A percentile compares a stretch with the other conserved stretches of the same genome.
phyloP scores from a whole-genome alignment of 23 tunicate genomes.

The Trididemnum clinides region DNA sequence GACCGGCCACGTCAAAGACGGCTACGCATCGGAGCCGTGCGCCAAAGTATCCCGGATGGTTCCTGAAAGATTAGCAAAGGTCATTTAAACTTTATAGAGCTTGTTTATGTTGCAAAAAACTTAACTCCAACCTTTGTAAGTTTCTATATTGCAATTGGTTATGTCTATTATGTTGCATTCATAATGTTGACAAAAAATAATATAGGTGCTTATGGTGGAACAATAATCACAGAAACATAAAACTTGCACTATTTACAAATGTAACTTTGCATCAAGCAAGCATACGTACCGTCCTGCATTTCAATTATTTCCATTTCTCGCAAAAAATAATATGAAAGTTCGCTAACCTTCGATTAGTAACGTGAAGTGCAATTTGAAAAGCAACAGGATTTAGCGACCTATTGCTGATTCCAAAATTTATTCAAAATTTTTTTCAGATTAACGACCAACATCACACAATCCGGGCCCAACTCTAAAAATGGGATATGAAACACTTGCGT shows the following conservation, averaged over 20 bases:
- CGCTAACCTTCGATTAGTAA: background rate
- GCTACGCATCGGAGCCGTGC: no score
- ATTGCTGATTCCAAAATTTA: background rate
- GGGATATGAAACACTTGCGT: background rate
- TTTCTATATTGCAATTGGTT: no score
- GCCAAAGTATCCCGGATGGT: no score
- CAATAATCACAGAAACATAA: background rate
- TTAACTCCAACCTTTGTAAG: no score
- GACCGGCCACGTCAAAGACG: no score
- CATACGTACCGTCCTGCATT: background rate
- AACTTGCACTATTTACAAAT: background rate
- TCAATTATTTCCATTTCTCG: background rate
- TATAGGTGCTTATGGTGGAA: no score
- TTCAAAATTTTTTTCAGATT: background rate
- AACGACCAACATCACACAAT: background rate
- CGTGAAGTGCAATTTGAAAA: background rate
- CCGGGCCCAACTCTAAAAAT: background rate
- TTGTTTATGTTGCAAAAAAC: no score
- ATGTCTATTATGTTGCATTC: no score
- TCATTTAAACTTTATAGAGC: no score
- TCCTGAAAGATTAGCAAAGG: no score
- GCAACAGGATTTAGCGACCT: background rate
- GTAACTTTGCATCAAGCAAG: background rate
- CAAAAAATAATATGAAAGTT: background rate
- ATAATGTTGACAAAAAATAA: no score